Evolutionary conservation across 2,113 vertebrate genomes (phyloP).

Genomic region (Perognathus longimembris): DNA sequence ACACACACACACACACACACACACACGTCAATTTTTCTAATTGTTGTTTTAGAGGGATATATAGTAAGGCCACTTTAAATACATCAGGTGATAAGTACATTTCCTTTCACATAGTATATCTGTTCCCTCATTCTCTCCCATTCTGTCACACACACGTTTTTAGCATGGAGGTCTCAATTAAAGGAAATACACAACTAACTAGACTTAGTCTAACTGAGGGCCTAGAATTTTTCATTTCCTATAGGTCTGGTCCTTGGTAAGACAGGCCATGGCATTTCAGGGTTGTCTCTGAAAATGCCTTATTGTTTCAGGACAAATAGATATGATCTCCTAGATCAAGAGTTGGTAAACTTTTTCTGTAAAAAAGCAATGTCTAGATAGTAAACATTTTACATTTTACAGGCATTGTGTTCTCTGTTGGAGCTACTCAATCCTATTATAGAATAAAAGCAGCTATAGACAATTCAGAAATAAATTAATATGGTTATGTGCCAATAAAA

Average conservation of each 20-base stretch:
- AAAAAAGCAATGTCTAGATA: background rate
- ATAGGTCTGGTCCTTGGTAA: background rate
- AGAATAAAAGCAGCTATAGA: background rate
- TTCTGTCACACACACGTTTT: background rate
- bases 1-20: background rate
- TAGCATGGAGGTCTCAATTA: background rate
- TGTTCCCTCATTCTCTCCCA: too few relatives aligned
- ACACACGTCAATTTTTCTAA: too few relatives aligned
- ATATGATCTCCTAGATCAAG: background rate
- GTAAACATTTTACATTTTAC: background rate
- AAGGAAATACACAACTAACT: background rate
- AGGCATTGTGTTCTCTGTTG: background rate
- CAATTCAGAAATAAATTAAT: background rate
- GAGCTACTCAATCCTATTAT: background rate
- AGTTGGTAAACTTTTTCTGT: background rate
- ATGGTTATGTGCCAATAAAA: background rate
- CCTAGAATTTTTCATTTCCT: background rate
- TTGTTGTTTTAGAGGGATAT: too few relatives aligned
- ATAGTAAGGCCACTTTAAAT: too few relatives aligned
- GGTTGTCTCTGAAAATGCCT: constrained; percentile 27
- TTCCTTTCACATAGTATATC: too few relatives aligned
- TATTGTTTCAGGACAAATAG: background rate
- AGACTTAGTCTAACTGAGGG: background rate
- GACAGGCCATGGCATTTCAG: background rate
- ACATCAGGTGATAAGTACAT: too few relatives aligned